Percentiles rank a stretch among this genome's conserved stretches.
Evolutionary conservation across 2,797 vertebrate genomes (phyloP).

Genomic region (Platyrinchus mystaceus): DNA sequence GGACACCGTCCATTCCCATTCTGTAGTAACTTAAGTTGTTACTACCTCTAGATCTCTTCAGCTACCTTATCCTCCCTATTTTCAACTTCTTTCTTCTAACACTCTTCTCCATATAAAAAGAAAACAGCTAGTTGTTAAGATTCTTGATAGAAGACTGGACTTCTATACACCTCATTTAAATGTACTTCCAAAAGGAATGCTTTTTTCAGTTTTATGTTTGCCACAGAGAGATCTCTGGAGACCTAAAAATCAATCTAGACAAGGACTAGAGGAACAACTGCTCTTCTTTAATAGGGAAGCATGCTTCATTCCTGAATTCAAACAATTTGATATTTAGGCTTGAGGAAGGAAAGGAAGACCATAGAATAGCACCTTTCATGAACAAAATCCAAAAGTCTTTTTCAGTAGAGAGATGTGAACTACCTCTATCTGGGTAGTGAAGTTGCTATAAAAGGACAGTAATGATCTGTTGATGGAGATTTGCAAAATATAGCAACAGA

Average conservation of each 20-base stretch:
- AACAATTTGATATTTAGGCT: neutral
- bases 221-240: neutral
- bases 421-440: neutral
- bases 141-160: neutral
- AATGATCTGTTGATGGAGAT: neutral
- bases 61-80: neutral
- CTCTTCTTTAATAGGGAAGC: neutral
- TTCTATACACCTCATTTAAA: neutral
- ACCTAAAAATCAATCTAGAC: neutral
- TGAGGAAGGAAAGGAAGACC: neutral
- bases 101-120: neutral
- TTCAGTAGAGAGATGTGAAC: neutral
- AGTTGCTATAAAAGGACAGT: neutral
- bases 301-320: neutral
- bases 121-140: neutral
- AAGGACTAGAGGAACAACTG: neutral
- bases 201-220: neutral
- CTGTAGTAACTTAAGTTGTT: neutral
- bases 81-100: neutral
- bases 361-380: neutral
- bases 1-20: neutral
- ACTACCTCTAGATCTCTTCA: neutral
- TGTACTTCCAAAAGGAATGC: neutral
- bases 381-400: neutral
- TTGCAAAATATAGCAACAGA: neutral